Evolutionary conservation across 2,797 vertebrate genomes (phyloP), one percentile per base, ranked within the genome.

Genomic region (Poeciliopsis gracilis): DNA sequence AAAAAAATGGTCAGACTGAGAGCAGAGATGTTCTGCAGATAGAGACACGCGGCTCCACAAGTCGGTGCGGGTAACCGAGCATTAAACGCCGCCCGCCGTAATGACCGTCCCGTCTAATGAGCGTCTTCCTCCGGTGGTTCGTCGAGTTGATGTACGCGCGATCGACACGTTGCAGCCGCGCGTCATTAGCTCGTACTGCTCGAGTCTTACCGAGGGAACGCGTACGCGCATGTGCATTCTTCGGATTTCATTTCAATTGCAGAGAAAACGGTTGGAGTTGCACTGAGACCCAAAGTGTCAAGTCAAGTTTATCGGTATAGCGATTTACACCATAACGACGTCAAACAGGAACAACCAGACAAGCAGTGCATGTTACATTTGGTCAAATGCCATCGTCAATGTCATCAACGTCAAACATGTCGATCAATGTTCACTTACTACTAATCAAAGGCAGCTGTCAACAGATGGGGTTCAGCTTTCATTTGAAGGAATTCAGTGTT

Each of bases 61-160:
- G 36, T 55, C n/a, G 47, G 46, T 4, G 2, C 38, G 71, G 70
- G 75, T 36, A 88, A 83, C 74, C 23, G 53, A 72, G 63, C 83
- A 83, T 84, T 81, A 72, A 77, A 83, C 59, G 74, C n/a, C 61
- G 82, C 87, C 76, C 0, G 70, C 23, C 82, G 76, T 84, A 80
- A 86, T 73, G 61, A 80, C 63, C 33, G 73, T 85, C 86, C 71
- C 45, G 28, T 72, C 76, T 71, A 82, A 89, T 84, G 75, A 87
- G 57, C 5, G 78, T 81, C 82, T 83, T 73, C 36, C 41, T 78
- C 76, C 73, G 77, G 2, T 69, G 77, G 5, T 79, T 76, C 69
- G 51, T 78, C 38, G 78, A 81, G 69, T 66, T 53, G 69, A 82
- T 76, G 70, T 53, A 73, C 77, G 80, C 25, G n/a, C 41, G 57